Conservation (phyloP, 2,113 vertebrate genomes). For the Campylomormyrus numenius region DNA sequence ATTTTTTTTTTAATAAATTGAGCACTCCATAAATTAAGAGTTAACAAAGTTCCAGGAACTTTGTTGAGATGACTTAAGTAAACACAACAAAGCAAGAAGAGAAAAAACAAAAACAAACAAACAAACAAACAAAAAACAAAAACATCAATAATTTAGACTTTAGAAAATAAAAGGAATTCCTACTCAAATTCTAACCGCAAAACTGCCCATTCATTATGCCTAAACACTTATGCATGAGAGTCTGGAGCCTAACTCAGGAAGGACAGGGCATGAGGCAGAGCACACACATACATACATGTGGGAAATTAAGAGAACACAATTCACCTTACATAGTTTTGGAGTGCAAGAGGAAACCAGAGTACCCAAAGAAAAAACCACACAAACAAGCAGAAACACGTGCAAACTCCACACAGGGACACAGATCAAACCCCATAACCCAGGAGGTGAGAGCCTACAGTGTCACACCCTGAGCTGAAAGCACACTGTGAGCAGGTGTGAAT, state of each 20-base stretch:
- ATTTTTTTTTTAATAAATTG: neutral
- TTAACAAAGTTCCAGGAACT: neutral
- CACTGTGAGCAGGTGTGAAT: neutral
- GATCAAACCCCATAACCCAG: neutral
- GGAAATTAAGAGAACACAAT: neutral
- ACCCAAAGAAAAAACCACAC: neutral
- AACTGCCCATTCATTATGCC: neutral
- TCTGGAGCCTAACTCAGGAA: neutral
- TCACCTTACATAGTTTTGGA: neutral
- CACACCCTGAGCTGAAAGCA: neutral
- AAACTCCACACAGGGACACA: neutral
- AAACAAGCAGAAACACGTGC: neutral
- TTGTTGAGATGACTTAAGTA: neutral
- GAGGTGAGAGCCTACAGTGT: neutral
- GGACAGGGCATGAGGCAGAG: neutral
- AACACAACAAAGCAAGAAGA: neutral
- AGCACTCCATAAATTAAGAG: neutral
- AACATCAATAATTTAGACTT: neutral
- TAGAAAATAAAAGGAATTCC: neutral
- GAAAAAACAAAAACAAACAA: neutral
- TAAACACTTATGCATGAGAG: neutral
- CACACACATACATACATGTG: neutral
- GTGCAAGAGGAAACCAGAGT: neutral
- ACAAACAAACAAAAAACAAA: neutral
- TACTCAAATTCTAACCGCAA: neutral